These are phyloP conservation scores for Elephas maximus DNA, from an alignment of 2,113 vertebrate species.

Conservation along the genomic window DNA sequence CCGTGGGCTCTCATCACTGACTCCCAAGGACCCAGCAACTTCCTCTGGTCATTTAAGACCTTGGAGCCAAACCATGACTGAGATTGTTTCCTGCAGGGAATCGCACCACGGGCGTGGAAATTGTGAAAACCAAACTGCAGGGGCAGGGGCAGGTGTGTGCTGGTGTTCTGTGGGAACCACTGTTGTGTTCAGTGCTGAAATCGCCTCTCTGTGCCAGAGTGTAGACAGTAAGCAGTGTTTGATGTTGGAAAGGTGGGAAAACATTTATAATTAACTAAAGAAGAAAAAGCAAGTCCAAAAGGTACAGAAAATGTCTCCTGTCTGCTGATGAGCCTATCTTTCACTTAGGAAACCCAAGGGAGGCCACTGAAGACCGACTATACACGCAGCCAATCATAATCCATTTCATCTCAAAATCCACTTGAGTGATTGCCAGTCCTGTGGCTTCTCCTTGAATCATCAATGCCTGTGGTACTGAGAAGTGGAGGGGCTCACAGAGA, in stretches of 20 bases:
- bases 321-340: neutral
- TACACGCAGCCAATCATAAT: rapidly evolving
- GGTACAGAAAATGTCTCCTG: neutral
- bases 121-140: neutral
- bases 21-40: neutral
- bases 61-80: neutral
- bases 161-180: rapidly evolving
- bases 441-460: neutral
- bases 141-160: neutral
- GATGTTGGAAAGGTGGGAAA: neutral
- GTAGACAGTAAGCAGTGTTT: neutral
- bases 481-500: neutral
- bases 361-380: neutral
- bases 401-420: neutral
- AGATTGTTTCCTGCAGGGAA: neutral
- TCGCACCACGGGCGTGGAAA: neutral
- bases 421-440: neutral
- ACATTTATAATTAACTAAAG: neutral
- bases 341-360: neutral
- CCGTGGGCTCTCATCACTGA: neutral
- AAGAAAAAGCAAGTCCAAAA: neutral
- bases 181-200: neutral
- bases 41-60: neutral
- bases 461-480: neutral
- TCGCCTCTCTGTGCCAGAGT: neutral